Base-by-base conservation (phyloP, 2,113 vertebrate species). In the Lepisosteus osseus region DNA sequence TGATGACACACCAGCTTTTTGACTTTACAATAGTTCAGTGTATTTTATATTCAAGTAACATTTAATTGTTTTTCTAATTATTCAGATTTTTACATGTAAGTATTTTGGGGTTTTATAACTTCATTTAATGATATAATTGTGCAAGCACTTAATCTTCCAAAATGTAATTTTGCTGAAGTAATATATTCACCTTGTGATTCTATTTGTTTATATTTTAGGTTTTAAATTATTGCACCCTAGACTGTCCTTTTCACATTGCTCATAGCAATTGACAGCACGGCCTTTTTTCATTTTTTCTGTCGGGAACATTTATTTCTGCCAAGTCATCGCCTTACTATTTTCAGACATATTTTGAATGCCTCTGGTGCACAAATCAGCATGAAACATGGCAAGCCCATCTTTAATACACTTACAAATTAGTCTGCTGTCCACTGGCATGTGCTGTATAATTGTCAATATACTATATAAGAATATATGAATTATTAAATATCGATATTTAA, bases 201-300 rank as follows among this genome's bases (percentile, higher is more conserved):
- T 17, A 41, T 68, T 54, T 44, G n/a, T 11, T 11, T 29, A 17
- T 29, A 54, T 6, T 11, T 13, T 17, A 44, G 40, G 14, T n/a
- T 7, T 57, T 69, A 5, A 41, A 57, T 40, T 9, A 29, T 3
- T 69, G 3, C 6, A 29, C 8, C 8, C 67, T 42, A 66, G 67
- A 67, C 43, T 79, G 78, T 77, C 78, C 78, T 75, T 79, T 79
- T 79, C 66, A 75, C 77, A 63, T 75, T 79, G 77, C 77, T 76
- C 17, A 74, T 55, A 74, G 75, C 54, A 13, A 79, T 76, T 67
- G 63, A 69, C 69, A 68, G 71, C 45, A 72, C 65, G 43, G 56
- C 70, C 45, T 68, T 59, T 64, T 43, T 73, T 72, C 71, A 74
- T 68, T 59, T 64, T 43, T 73, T 72, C 71, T 72, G 72, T 75